phyloP scores from a whole-genome alignment of 1,140 invertebrate species.

The Leucophenga varia region DNA sequence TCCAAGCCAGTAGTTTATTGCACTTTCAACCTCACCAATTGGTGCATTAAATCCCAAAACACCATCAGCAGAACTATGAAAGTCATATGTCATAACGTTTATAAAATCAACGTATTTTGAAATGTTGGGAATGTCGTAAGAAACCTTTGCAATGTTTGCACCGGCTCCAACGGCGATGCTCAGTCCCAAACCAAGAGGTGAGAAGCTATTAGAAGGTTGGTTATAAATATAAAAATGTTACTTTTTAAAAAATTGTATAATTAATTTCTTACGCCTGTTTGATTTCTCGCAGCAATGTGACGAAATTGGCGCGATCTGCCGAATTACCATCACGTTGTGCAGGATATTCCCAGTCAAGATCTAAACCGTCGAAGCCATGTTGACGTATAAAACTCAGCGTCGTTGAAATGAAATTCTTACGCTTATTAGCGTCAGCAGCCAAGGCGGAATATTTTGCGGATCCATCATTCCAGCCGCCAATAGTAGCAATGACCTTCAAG shows the following conservation, averaged over 20 bases:
- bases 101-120: constrained; percentile 64
- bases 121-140: constrained; percentile 62
- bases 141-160: constrained; percentile 57
- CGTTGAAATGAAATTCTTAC: constrained; percentile 63
- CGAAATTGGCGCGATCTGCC: constrained; percentile 59
- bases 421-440: constrained; percentile 55
- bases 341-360: constrained; percentile 82
- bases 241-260: no score
- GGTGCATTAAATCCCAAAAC: constrained; percentile 63
- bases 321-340: constrained; percentile 65
- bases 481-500: constrained; percentile 68
- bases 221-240: no score
- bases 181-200: constrained; percentile 59
- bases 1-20: constrained; percentile 46
- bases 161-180: constrained; percentile 66
- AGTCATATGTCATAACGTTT: constrained; percentile 72
- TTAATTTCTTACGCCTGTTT: constrained; percentile 58
- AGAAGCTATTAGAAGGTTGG: constrained; percentile 52
- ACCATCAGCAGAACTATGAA: constrained; percentile 60
- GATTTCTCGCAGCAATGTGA: constrained; percentile 62
- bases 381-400: constrained; percentile 61
- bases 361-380: constrained; percentile 75
- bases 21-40: constrained; percentile 56
- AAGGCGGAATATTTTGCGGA: constrained; percentile 66
- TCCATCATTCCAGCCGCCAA: constrained; percentile 79